Base-by-base conservation (phyloP, 2,113 vertebrate species). In the Labrus mixtus region DNA sequence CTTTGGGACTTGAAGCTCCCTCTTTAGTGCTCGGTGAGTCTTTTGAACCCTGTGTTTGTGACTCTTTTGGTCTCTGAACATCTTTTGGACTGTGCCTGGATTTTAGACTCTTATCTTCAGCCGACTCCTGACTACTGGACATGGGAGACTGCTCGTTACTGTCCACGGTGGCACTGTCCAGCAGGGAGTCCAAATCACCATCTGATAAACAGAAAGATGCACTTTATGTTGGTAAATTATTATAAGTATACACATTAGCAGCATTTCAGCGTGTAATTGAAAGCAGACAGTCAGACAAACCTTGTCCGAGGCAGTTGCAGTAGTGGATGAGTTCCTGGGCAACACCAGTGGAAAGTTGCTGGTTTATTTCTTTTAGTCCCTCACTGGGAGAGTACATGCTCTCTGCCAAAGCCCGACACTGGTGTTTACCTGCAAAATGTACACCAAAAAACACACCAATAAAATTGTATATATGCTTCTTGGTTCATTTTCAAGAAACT, bases 391-490 rank as follows among this genome's bases (percentile, higher is more conserved):
- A 95, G 51, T 94, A 95, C 89, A 98, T 97, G 75, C 95, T 96
- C 90, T 99, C 98, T 2, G 96, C 96, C 36, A 99, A 94, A 68
- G 96, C 92, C 65, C 97, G 95, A 53, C 97, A 96, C 85, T 99
- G 98, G 78, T 96, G 96, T 82, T 96, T 98, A 61, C 98, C 98
- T 99, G 87, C 37, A 91, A 84, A 17, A 85, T 11, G 53, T 43
- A 68, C 11, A 78, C 11, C 74, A 22, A 67, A 65, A 65, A 13
- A 77, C 19, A 67, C 3, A 7, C 5, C 37, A 45, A 51, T 29
- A 33, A 45, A 58, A 61, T 19, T 20, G 10, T 19, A 15, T 63
- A 29, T 36, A 37, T 37, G 9, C 1, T 36, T 63, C 66, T 9
- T 25, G 5, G 13, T 57, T 22, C 56, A 50, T 51, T 45, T 4